A percentile compares a stretch with the other conserved stretches of the same genome.
Conservation (phyloP, 1,140 invertebrate species). For the Heliconius hermathena region DNA sequence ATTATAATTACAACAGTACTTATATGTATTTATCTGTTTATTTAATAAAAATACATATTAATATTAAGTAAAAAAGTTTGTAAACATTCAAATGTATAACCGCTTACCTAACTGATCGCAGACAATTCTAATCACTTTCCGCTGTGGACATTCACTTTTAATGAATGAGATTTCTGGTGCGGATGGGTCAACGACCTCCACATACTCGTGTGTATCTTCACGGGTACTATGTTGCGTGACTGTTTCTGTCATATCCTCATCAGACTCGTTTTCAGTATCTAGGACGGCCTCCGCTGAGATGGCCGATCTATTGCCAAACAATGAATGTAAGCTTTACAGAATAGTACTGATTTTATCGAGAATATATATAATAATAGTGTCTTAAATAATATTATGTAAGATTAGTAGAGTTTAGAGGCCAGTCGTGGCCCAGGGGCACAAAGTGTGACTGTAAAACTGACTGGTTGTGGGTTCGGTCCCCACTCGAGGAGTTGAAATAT, state of each 20-base stretch:
- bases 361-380: no score
- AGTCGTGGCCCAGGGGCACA: no score
- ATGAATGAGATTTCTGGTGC: conserved; percentile 91
- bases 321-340: neutral
- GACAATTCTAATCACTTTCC: conserved; percentile 89
- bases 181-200: conserved; percentile 89
- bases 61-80: conserved; percentile 80
- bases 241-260: conserved; percentile 66
- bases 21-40: neutral
- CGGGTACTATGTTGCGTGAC: conserved; percentile 46
- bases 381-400: neutral
- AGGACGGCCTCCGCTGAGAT: conserved; percentile 65
- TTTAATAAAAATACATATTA: conserved; percentile 11
- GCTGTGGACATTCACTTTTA: conserved; percentile 87
- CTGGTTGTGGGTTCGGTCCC: no score
- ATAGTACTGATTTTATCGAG: neutral
- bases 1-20: neutral
- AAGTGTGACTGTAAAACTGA: no score
- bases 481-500: no score
- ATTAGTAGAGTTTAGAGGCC: neutral
- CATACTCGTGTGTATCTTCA: conserved; percentile 83
- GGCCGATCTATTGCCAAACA: conserved; percentile 52
- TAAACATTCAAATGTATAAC: neutral
- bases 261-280: conserved; percentile 78
- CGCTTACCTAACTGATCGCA: conserved; percentile 89